Evolutionary conservation across 2,888 invertebrate genomes (phyloP).

Genomic region (Limnephilus lunatus): DNA sequence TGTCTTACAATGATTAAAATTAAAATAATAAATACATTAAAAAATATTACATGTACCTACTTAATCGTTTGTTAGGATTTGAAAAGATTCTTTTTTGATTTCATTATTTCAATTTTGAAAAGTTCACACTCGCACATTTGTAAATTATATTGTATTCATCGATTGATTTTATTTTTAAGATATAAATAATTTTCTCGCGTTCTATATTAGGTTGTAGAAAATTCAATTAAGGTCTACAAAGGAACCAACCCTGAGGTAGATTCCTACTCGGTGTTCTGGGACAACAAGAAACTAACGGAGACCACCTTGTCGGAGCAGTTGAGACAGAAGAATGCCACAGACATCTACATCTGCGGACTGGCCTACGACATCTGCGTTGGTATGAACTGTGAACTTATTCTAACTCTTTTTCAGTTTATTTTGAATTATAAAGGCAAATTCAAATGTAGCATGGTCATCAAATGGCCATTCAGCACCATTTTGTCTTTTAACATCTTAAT

Average conservation of each 20-base stretch:
- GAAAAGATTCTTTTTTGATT: too few relatives aligned
- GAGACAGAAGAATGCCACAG: constrained; percentile 87
- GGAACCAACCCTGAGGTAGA: constrained; percentile 97
- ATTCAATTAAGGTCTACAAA: constrained; percentile 89
- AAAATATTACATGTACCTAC: too few relatives aligned
- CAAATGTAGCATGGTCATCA: too few relatives aligned
- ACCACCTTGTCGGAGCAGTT: constrained; percentile 91
- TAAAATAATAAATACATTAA: too few relatives aligned
- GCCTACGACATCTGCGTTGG: constrained; percentile 98
- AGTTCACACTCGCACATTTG: too few relatives aligned
- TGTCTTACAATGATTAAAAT: too few relatives aligned
- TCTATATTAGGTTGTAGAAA: constrained; percentile 80
- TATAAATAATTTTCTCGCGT: not conserved
- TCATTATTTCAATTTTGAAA: too few relatives aligned
- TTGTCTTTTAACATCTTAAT: too few relatives aligned
- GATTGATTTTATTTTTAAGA: not conserved
- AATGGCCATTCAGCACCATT: too few relatives aligned
- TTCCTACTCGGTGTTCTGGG: constrained; percentile 99
- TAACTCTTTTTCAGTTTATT: not conserved
- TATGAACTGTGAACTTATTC: constrained; percentile 67
- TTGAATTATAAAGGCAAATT: too few relatives aligned
- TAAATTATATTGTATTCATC: too few relatives aligned
- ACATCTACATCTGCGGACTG: constrained; percentile 95
- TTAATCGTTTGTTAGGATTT: too few relatives aligned
- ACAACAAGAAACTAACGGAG: constrained; percentile 94